Percentiles rank a stretch among this genome's conserved stretches.
phyloP scores from a whole-genome alignment of 2,888 invertebrate genomes.

The Argynnis bischoffii region DNA sequence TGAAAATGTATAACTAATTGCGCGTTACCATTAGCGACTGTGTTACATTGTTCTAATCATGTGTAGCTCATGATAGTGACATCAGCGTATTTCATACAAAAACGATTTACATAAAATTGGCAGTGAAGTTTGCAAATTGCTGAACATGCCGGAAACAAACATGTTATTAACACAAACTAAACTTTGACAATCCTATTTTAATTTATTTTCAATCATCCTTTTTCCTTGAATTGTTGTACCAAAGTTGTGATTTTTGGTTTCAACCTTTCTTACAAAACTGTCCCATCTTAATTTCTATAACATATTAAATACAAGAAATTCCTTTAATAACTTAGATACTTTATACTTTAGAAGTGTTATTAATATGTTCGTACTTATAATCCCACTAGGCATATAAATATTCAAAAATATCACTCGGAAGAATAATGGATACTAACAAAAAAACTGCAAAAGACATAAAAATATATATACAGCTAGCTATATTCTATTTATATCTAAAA shows the following conservation, averaged over 20 bases:
- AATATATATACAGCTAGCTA: slow-evolving; percentile 5
- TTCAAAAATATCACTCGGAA: slow-evolving; percentile 15
- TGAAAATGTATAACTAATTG: slow-evolving; percentile 4
- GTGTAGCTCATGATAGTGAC: slow-evolving; percentile 11
- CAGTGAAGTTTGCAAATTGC: slow-evolving; percentile 17
- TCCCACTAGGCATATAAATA: not conserved
- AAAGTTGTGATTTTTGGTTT: not conserved
- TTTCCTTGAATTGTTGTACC: no score
- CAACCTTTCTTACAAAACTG: not conserved
- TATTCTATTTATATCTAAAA: slow-evolving; percentile 1
- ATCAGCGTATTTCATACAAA: not conserved
- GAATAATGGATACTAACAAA: slow-evolving; percentile 17
- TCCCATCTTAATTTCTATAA: no score
- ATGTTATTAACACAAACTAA: not conserved
- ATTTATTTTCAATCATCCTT: no score
- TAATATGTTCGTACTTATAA: not conserved
- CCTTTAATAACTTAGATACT: no score
- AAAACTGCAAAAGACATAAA: slow-evolving; percentile 20
- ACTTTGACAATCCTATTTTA: not conserved
- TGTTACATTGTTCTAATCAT: not conserved
- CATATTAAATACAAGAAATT: no score
- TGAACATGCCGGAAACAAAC: slow-evolving; percentile 5
- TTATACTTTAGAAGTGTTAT: not conserved
- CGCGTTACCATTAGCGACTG: slow-evolving; percentile 14
- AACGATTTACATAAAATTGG: slow-evolving; percentile 23